Evolutionary conservation across 2,113 vertebrate species (phyloP), one percentile per base, ranked within the genome.

Genomic region (Bucco capensis): DNA sequence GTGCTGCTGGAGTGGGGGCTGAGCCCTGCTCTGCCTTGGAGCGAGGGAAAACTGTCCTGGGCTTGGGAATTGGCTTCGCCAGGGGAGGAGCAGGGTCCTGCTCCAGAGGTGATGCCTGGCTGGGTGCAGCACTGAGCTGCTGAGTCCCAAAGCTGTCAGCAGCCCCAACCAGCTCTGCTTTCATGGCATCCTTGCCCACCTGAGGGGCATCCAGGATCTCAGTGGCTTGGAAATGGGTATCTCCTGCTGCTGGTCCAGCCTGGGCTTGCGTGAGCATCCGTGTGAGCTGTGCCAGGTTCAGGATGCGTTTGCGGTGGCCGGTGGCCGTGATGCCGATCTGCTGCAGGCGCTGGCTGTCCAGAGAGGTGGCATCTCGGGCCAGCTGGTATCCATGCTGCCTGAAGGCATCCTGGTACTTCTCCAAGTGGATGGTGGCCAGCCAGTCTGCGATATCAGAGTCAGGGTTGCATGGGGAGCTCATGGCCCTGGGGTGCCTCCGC

Each of bases 221-320:
- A 0, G 27, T 17, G 61, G 66, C 51, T 70, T 1, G 88, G 54
- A 49, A 35, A 47, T 7, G 66, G 22, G 30, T 10, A 22, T 91
- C 54, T 54, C 14, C 89, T 37, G 94, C 84, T 44, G 82, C 2
- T 0, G 37, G 31, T 53, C 14, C 40, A 2, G 17, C 50, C 46
- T 12, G 90, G 89, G 81, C 84, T 24, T 44, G 97, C 83, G 19
- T n/a, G n/a, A 86, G 67, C 84, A 90, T 7, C 53, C 17, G 88
- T 0, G 91, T 96, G 65, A 98, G 97, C 84, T 97, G 92, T 4
- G 96, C 97, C 84, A 99, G 91, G 86, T 97, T 98, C 46, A 99
- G 96, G 92, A 99, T 99, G 84, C 99, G 98, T 92, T 99, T 99
- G 96, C 98, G 97, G 97, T 99, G 99, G 83, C 99, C 99, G 0